Evolutionary conservation across 2,888 invertebrate species (phyloP).

Genomic region (Therioaphis trifolii): DNA sequence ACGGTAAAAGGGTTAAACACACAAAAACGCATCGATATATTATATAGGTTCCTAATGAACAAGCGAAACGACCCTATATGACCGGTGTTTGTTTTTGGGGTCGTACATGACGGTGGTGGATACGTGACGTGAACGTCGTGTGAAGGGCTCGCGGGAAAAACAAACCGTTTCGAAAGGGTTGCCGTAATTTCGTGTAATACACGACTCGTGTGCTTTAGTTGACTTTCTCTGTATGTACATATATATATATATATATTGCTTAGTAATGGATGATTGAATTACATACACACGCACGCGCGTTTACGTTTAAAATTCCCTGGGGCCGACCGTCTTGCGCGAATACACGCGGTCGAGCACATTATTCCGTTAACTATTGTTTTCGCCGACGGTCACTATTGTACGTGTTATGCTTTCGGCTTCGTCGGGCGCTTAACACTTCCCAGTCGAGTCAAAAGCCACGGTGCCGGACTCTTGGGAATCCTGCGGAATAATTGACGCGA

Average conservation of each 20-base stretch:
- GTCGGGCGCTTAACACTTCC: background rate
- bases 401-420: background rate
- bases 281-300: background rate
- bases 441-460: too few species aligned
- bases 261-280: constrained; percentile 60
- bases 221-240: constrained; percentile 12
- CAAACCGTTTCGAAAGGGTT: constrained; percentile 46
- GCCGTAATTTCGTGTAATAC: constrained; percentile 54
- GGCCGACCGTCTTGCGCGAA: background rate
- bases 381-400: background rate
- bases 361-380: constrained; percentile 55
- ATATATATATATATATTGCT: constrained; percentile 13
- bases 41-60: constrained; percentile 42
- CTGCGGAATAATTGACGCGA: constrained; percentile 39
- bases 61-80: constrained; percentile 26
- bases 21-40: constrained; percentile 38
- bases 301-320: constrained; percentile 49
- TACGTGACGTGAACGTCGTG: constrained; percentile 49
- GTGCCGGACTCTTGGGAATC: constrained; percentile 38
- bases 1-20: constrained; percentile 41
- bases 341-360: background rate
- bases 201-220: constrained; percentile 35
- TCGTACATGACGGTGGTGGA: constrained; percentile 6
- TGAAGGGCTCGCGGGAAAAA: constrained; percentile 43
- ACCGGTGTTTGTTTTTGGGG: constrained; percentile 55